phyloP scores from a whole-genome alignment of 2,113 vertebrate species.

The Tautogolabrus adspersus region DNA sequence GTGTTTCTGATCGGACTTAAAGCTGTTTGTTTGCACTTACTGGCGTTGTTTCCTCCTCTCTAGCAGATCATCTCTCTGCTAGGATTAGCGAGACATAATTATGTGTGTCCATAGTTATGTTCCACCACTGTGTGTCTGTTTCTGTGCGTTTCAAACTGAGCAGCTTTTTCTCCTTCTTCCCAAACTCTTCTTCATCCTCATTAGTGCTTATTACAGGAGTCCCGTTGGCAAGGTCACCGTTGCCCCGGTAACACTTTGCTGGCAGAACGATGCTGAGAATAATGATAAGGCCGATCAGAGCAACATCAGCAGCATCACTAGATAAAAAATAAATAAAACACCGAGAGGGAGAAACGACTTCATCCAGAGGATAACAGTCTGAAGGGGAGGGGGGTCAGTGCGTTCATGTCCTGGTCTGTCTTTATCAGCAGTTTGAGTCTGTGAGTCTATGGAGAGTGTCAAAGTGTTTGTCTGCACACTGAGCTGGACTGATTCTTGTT shows the following conservation, averaged over 20 bases:
- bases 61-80: too few relatives aligned
- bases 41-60: too few relatives aligned
- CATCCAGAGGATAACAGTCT: slow-evolving; percentile 46
- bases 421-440: background rate
- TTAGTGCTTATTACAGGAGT: slow-evolving; percentile 47
- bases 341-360: slow-evolving; percentile 15
- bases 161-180: background rate
- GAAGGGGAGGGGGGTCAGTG: background rate
- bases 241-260: slow-evolving; percentile 21
- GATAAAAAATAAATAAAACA: slow-evolving; percentile 2
- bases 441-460: background rate
- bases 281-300: slow-evolving; percentile 60
- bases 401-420: background rate
- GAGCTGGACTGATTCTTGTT: background rate
- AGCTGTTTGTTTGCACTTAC: too few relatives aligned
- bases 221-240: slow-evolving; percentile 50
- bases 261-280: slow-evolving; percentile 54
- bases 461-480: background rate
- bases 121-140: background rate
- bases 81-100: too few relatives aligned
- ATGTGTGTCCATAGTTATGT: background rate
- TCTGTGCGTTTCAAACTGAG: background rate
- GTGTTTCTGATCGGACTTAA: too few relatives aligned
- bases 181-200: slow-evolving; percentile 44
- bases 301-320: slow-evolving; percentile 37